phyloP scores from a whole-genome alignment of 2,888 invertebrate genomes.

The Lingula anatina region DNA sequence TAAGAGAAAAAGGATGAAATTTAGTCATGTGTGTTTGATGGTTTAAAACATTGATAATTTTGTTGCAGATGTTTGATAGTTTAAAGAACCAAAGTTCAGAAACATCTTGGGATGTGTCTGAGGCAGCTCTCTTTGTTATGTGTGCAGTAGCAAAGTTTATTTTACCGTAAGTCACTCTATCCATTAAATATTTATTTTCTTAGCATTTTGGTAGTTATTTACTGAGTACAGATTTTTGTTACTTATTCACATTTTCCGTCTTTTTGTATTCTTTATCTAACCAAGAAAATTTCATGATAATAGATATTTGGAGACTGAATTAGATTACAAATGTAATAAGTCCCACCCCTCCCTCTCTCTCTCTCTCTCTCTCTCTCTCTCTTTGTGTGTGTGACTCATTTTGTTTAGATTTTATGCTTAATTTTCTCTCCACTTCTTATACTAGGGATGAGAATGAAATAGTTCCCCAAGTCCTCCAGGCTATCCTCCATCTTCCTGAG shows the following conservation, averaged over 20 bases:
- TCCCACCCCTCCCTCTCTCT: too few species aligned
- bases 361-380: too few species aligned
- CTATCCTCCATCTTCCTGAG: conserved; percentile 78
- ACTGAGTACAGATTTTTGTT: too few species aligned
- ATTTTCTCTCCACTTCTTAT: conserved; percentile 7
- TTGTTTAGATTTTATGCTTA: background rate
- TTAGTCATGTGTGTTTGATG: background rate
- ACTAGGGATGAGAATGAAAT: conserved; percentile 82
- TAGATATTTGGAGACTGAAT: too few species aligned
- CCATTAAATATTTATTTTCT: background rate
- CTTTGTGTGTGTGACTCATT: too few species aligned
- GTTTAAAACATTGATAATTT: background rate
- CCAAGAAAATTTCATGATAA: too few species aligned
- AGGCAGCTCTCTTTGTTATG: conserved; percentile 93
- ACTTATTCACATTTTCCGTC: too few species aligned
- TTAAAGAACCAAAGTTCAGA: conserved; percentile 65
- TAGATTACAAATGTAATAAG: too few species aligned
- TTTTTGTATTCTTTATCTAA: too few species aligned
- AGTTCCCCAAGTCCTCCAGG: conserved; percentile 88
- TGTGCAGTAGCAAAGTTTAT: conserved; percentile 91
- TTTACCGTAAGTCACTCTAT: conserved; percentile 68
- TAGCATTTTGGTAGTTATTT: background rate
- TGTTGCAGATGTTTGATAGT: conserved; percentile 55
- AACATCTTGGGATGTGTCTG: conserved; percentile 83
- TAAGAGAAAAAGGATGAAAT: background rate